Base-by-base conservation (phyloP, 2,888 invertebrate species). In the Pseudococcus longispinus region DNA sequence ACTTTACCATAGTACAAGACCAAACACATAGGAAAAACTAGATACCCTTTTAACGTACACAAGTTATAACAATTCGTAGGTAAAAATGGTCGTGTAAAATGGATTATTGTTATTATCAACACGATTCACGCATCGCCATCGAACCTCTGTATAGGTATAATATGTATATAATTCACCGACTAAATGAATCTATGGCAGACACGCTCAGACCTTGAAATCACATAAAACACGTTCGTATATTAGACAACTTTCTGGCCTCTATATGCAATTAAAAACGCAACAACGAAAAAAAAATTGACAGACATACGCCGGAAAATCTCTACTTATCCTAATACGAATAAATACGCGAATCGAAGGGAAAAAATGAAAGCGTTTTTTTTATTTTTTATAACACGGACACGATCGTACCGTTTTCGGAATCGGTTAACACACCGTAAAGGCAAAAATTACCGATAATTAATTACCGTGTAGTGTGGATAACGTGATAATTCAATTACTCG, bases 71-170 rank as follows among this genome's bases (percentile, higher is more conserved):
- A 70, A 60, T 60, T 23, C 23, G 11, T 23, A 60, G 23, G 60
- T 60, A 60, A 23, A 65, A 70, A 29, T 70, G 29, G 29, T 70
- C 70, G 70, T 70, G 70, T 70, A 70, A 70, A 70, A 70, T 70
- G 70, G 70, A 70, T 70, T 70, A 70, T 70, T 70, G 70, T 70
- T 70, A 70, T 70, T 60, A 60, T 60, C 60, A 60, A 60, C 70
- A 70, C 70, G 29, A 70, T 29, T 70, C 70, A 70, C 70, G 70
- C 23, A 23, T 29, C 70, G 70, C 29, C 8, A 70, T 70, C 70
- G 70, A 70, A 70, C 60, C 23, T 60, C 60, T 23, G 4, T 55
- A 18, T 55, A n/a, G 55, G 18, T 8, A 55, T 55, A n/a, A 6
- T 46, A 46, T 55, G n/a, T 5, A 70, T 29, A 29, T 70, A 70